Percentiles rank a stretch among this genome's conserved stretches.
Conservation (phyloP, 2,113 vertebrate genomes). For the Caloenas nicobarica region DNA sequence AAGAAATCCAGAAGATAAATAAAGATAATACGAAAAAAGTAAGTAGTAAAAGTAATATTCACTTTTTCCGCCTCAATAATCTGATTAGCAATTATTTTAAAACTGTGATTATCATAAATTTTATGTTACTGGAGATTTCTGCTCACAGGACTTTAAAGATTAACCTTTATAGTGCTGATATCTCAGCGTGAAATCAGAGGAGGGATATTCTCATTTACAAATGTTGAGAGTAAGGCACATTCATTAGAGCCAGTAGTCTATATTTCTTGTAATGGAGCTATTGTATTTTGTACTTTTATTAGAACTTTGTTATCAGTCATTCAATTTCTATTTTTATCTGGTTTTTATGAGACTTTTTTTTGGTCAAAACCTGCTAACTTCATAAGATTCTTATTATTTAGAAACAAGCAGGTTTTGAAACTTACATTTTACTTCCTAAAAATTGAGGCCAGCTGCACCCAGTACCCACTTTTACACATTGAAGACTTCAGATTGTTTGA, state of each 20-base stretch:
- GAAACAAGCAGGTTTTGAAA: not conserved
- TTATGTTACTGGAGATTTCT: not conserved
- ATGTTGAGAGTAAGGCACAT: not conserved
- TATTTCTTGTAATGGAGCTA: not conserved
- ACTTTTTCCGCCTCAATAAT: not conserved
- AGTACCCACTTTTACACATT: not conserved
- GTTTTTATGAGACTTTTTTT: not conserved
- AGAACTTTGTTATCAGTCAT: not conserved
- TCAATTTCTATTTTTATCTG: not conserved
- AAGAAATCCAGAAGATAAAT: not conserved
- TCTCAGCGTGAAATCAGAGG: not conserved
- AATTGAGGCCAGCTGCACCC: not conserved
- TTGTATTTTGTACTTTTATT: not conserved
- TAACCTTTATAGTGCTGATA: not conserved
- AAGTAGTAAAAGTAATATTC: not conserved
- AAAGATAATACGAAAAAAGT: not conserved
- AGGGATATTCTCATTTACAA: not conserved
- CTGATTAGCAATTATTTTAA: not conserved
- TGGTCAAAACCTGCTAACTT: not conserved
- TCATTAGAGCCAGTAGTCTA: not conserved
- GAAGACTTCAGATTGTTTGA: not conserved
- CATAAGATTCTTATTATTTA: not conserved
- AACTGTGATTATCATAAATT: not conserved
- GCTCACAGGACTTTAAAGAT: not conserved
- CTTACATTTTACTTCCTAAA: not conserved